Base-by-base conservation (phyloP, 2,888 invertebrate species). In the Alloplasta piceator region DNA sequence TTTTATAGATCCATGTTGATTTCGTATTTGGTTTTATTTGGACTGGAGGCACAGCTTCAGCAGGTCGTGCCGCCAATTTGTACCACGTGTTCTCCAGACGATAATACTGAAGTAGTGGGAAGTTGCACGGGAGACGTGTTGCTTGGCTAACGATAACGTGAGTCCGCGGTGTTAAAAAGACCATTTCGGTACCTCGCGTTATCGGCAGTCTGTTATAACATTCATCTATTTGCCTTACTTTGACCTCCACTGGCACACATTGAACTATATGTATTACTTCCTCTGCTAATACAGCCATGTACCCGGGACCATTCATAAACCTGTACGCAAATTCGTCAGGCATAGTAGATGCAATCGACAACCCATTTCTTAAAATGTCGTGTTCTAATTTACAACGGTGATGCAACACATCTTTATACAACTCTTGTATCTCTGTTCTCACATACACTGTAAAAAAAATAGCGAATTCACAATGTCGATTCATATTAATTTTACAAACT, bases 281-380 rank as follows among this genome's bases (percentile, higher is more conserved):
- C n/a, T n/a, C n/a, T n/a, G n/a, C n/a, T n/a, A n/a, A n/a, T n/a
- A n/a, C n/a, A n/a, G n/a, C n/a, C n/a, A n/a, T n/a, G n/a, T n/a
- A n/a, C n/a, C n/a, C n/a, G n/a, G n/a, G n/a, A n/a, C n/a, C n/a
- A n/a, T n/a, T n/a, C n/a, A n/a, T n/a, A n/a, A n/a, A n/a, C n/a
- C n/a, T n/a, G n/a, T n/a, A n/a, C n/a, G n/a, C n/a, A 6, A 70
- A 70, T 58, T 70, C 70, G 10, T 58, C 70, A 0, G 58, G 48
- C 1, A n/a, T 12, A 5, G 6, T 14, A 0, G 41, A 5, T 5
- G 64, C 64, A 36, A 64, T 38, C 0, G 64, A 26, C 6, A 64
- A n/a, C n/a, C n/a, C n/a, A n/a, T n/a, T n/a, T n/a, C n/a, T n/a
- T n/a, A n/a, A n/a, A n/a, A n/a, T n/a, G 5, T 38, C 38, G 10